Evolutionary conservation across 53 echinoderm and acorn worm species (phyloP).

Genomic region (Zoroaster sp.): DNA sequence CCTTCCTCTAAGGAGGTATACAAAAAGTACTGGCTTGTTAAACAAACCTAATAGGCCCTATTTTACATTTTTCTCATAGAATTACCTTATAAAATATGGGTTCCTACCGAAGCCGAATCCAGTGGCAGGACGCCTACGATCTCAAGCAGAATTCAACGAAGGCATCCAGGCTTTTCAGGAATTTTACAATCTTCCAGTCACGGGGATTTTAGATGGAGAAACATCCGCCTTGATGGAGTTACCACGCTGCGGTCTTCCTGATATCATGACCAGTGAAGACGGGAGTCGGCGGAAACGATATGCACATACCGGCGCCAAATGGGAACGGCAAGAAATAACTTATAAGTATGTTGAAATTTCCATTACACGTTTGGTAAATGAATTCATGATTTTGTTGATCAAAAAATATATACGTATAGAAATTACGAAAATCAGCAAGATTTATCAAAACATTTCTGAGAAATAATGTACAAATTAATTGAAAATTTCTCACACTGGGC

Average conservation of each 20-base stretch:
- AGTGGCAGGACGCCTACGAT: conserved; percentile 76
- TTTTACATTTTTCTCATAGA: conserved; percentile 47
- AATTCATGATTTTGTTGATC: too few relatives aligned
- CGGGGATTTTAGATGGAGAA: conserved; percentile 64
- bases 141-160: conserved; percentile 66
- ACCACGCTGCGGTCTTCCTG: conserved; percentile 85
- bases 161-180: conserved; percentile 77
- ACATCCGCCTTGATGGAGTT: conserved; percentile 68
- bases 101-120: conserved; percentile 60
- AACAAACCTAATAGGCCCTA: too few relatives aligned
- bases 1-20: too few relatives aligned
- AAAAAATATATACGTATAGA: too few relatives aligned
- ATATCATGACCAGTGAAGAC: conserved; percentile 50
- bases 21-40: too few relatives aligned
- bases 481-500: too few relatives aligned
- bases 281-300: conserved; percentile 67
- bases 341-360: conserved; percentile 85
- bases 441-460: too few relatives aligned
- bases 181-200: conserved; percentile 69
- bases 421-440: too few relatives aligned
- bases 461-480: too few relatives aligned
- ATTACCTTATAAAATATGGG: conserved; percentile 79
- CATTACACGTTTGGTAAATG: too few relatives aligned
- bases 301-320: conserved; percentile 71
- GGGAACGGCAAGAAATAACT: conserved; percentile 82